Evolutionary conservation across 2,113 vertebrate species (phyloP).

Genomic region (Delphinus delphis): DNA sequence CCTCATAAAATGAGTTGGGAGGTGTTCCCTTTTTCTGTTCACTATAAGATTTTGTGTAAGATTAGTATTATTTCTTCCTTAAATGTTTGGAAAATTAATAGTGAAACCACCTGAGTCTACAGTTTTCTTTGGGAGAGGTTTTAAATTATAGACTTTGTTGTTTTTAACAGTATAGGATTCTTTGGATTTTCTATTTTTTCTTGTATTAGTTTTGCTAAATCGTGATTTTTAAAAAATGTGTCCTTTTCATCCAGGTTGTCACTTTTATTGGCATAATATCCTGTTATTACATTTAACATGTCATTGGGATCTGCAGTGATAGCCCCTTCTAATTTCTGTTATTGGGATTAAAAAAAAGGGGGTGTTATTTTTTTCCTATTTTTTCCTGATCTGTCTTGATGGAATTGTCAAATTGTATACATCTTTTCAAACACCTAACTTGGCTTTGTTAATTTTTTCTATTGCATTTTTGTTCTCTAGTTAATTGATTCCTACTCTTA

Average conservation of each 20-base stretch:
- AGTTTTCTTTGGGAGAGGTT: background rate
- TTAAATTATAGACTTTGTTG: background rate
- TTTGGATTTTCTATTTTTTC: background rate
- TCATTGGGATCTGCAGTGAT: background rate
- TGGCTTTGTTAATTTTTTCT: background rate
- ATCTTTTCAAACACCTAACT: background rate
- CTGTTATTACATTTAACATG: background rate
- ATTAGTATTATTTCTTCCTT: background rate
- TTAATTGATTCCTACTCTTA: background rate
- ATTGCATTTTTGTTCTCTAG: fast-evolving
- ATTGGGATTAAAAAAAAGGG: background rate
- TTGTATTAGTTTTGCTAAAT: background rate
- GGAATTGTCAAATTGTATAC: background rate
- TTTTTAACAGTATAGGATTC: background rate
- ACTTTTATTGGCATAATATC: background rate
- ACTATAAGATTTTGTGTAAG: background rate
- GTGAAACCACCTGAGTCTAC: background rate
- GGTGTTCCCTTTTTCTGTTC: background rate
- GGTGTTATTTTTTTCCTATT: background rate
- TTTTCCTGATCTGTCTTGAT: background rate
- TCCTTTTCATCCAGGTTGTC: background rate
- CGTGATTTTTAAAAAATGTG: background rate
- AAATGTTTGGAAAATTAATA: background rate
- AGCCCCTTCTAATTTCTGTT: background rate
- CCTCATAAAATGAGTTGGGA: background rate